Conservation (phyloP, 2,113 vertebrate species). For the Natator depressus region DNA sequence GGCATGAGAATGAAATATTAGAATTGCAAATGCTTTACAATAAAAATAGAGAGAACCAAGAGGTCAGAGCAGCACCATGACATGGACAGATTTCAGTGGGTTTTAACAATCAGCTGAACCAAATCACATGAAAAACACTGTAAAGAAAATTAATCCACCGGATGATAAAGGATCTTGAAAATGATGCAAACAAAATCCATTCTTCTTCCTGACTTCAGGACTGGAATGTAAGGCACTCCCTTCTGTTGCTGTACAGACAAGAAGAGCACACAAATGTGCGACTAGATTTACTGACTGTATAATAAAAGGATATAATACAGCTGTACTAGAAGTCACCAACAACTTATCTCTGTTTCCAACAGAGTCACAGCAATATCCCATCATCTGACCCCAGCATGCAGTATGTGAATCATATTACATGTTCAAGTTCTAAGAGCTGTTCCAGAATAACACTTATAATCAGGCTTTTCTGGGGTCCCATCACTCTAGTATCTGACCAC, state of each 20-base stretch:
- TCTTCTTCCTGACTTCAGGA: not conserved
- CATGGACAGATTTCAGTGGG: not conserved
- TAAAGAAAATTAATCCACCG: not conserved
- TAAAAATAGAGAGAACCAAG: not conserved
- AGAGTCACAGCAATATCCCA: not conserved
- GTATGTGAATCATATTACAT: not conserved
- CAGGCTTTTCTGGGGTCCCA: not conserved
- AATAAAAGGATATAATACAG: not conserved
- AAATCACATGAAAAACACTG: not conserved
- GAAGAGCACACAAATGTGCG: not conserved
- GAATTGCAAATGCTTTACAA: not conserved
- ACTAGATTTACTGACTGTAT: not conserved
- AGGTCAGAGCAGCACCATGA: constrained; percentile 3
- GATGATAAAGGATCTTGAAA: not conserved
- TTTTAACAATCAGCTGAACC: not conserved
- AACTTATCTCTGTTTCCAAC: not conserved
- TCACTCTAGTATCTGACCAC: not conserved
- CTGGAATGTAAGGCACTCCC: not conserved
- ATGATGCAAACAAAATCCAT: not conserved
- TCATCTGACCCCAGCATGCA: not conserved
- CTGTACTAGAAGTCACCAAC: not conserved
- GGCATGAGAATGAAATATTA: not conserved
- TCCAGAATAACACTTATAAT: not conserved
- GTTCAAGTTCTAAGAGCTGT: not conserved
- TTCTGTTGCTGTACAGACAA: not conserved